Percentiles rank a stretch among this genome's conserved stretches.
Evolutionary conservation across 30 jellyfish, hydroid and myxozoan genomes (phyloP).

Genomic region (Aurelia sp.): DNA sequence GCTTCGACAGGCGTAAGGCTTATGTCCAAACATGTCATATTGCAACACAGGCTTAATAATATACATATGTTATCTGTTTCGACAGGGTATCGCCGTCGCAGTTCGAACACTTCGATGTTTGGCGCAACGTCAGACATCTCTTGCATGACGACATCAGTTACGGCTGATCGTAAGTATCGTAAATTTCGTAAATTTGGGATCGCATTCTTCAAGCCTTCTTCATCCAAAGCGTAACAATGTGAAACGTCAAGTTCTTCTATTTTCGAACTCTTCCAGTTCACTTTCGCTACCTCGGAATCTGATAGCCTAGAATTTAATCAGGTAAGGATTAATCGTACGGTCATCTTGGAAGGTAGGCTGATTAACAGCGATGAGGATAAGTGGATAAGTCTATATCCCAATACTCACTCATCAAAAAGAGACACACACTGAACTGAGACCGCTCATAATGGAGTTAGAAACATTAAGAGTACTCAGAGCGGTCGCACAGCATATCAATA

Average conservation of each 20-base stretch:
- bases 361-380: too few relatives aligned
- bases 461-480: too few relatives aligned
- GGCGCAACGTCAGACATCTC: constrained; percentile 12
- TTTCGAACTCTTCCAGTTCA: constrained; percentile 11
- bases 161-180: constrained; percentile 55
- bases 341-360: too few relatives aligned
- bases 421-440: too few relatives aligned
- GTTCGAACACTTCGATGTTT: constrained; percentile 24
- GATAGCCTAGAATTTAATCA: constrained; percentile 13
- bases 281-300: constrained; percentile 1
- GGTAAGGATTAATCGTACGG: not conserved
- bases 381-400: too few relatives aligned
- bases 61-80: not conserved
- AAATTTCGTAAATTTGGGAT: constrained; percentile 7
- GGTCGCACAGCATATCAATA: too few relatives aligned
- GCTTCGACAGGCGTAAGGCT: constrained; percentile 59
- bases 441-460: too few relatives aligned
- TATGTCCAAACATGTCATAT: constrained; percentile 24
- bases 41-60: constrained; percentile 15
- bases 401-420: too few relatives aligned
- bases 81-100: constrained; percentile 54
- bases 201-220: constrained; percentile 25
- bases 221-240: constrained; percentile 60
- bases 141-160: constrained; percentile 41
- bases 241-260: constrained; percentile 58